Base-by-base conservation (phyloP, 2,797 vertebrate species). In the Hippocampus kuda region DNA sequence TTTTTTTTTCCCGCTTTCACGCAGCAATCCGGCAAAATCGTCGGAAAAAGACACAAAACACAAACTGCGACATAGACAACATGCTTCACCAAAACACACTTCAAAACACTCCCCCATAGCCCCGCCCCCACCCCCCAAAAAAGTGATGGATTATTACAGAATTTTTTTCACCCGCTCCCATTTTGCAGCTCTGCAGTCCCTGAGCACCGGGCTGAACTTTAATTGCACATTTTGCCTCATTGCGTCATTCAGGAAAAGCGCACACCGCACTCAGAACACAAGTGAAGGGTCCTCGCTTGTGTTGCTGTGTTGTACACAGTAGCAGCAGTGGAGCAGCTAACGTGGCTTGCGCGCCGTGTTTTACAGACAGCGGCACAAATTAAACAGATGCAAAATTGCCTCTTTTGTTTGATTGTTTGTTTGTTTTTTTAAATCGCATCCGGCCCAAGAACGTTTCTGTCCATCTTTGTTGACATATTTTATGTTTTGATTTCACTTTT, bases 191-290 rank as follows among this genome's bases (percentile, higher is more conserved):
- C 79, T 74, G 76, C 81, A 76, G 83, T 91, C 89, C 89, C 89
- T 90, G 90, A 92, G 89, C 88, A 80, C 86, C 86, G 72, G 72
- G 27, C 15, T 57, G 54, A 57, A 75, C 80, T 65, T 70, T 83
- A 85, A 87, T 86, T 85, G 83, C 83, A 86, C 87, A 68, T 75
- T 72, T 70, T 77, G 70, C 73, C 81, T 57, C 70, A 74, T 41
- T 51, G 71, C 73, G 65, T 77, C 70, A 65, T 75, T 56, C 78
- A 84, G 69, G 78, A 82, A 38, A 80, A 86, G 26, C 5, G 15
- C 26, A 59, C 56, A 11, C 1, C 10, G 13, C 24, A 51, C 56
- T 27, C 56, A 59, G 27, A 59, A 60, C 57, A 30, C 57, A 30
- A 59, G 57, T 16, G 57, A 59, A 16, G 26, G 1, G 57, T 60